Evolutionary conservation across 2,888 invertebrate species (phyloP), one percentile per base, ranked within the genome.

Genomic region (Ennomos quercinarius): DNA sequence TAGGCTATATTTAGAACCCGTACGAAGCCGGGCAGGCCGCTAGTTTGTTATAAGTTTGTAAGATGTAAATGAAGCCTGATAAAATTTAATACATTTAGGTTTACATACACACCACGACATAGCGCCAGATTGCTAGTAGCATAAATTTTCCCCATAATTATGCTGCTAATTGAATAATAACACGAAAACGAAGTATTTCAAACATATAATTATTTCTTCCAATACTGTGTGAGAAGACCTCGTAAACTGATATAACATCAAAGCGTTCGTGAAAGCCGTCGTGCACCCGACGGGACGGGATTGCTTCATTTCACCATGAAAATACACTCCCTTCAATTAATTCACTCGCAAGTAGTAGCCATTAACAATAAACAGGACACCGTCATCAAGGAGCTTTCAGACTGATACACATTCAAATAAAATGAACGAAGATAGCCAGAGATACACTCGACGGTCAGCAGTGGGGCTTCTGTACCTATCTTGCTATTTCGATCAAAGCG

Each of bases 211-310:
- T 69, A 64, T 70, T 69, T 60, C 61, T 64, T 71, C 69, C 68
- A 77, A 75, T 75, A 71, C 70, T 70, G 67, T 76, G 72, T 71
- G 63, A 63, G 70, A 76, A 77, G 61, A 68, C 68, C 68, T 76
- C 72, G 81, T 81, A 81, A 83, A 78, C 72, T 64, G 73, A 81
- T 76, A 76, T 67, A 74, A 71, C 80, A 76, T 85, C 81, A 83
- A 83, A 84, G 73, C 76, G 64, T 61, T 61, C 64, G 64, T 72
- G 59, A 74, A 75, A 72, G 68, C 65, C 62, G 67, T 69, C 67
- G 49, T 11, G 27, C 47, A 51, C 57, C 61, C 47, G 66, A 45
- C 63, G 17, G 17, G 17, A 17, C 17, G 67, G 53, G 68, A 72
- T 76, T 71, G 66, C 74, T 64, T 68, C 70, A 65, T 71, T 70